phyloP scores from a whole-genome alignment of 2,797 vertebrate species.

The Spheniscus humboldti region DNA sequence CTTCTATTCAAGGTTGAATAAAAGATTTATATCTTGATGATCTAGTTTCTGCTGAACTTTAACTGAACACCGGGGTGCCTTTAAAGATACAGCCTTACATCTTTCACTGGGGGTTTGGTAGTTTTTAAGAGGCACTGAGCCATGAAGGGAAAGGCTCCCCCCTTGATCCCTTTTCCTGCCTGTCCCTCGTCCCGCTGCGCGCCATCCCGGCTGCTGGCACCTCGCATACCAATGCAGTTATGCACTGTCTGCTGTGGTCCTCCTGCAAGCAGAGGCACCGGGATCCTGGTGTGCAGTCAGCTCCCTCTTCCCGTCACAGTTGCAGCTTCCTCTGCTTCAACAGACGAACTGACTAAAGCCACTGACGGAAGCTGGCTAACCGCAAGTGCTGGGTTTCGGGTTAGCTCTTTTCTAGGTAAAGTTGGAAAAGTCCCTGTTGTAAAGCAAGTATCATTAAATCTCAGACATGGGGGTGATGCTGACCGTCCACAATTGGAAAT shows the following conservation, averaged over 20 bases:
- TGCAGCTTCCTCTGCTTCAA: conserved; percentile 48
- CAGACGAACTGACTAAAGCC: conserved; percentile 49
- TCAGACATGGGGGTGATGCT: conserved; percentile 70
- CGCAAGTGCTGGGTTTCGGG: conserved; percentile 62
- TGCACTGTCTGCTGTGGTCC: conserved; percentile 49
- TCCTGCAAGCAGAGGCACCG: conserved; percentile 25
- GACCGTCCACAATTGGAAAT: conserved; percentile 65
- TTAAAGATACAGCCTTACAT: background rate
- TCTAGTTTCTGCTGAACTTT: conserved; percentile 31
- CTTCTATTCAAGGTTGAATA: background rate
- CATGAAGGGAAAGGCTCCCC: background rate
- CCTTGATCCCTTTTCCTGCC: background rate
- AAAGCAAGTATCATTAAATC: conserved; percentile 57
- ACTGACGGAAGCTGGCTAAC: conserved; percentile 71
- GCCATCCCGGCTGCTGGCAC: conserved; percentile 11
- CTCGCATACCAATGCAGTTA: conserved; percentile 40
- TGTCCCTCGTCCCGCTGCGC: background rate
- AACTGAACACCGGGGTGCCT: background rate
- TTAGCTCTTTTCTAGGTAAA: conserved; percentile 74
- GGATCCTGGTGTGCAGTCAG: background rate
- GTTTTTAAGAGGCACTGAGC: background rate
- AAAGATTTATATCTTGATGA: background rate
- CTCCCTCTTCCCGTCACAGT: conserved; percentile 53
- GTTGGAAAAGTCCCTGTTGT: conserved; percentile 84
- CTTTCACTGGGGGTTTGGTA: background rate